Conservation (phyloP, 2,797 vertebrate genomes). For the Sarcophilus harrisii region DNA sequence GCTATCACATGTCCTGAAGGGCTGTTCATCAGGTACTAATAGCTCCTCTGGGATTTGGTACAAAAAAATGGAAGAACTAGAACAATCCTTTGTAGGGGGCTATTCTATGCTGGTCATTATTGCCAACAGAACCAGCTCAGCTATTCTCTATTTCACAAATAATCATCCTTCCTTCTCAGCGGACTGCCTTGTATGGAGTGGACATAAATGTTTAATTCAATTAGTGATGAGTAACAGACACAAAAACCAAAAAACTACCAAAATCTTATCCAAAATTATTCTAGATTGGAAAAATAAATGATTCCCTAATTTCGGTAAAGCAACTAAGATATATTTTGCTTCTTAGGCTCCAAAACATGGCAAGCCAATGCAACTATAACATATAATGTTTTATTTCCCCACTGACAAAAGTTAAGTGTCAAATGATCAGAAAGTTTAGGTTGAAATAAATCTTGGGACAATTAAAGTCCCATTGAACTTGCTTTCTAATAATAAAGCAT, state of each 20-base stretch:
- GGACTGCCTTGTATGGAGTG: not conserved
- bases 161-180: not conserved
- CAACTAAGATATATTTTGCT: not conserved
- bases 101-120: not conserved
- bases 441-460: conserved; percentile 8
- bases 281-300: not conserved
- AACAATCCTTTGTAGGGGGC: not conserved
- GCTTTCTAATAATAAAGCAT: not conserved
- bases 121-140: not conserved
- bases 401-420: conserved; percentile 20
- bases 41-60: not conserved
- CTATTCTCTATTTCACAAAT: conserved; percentile 16
- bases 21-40: not conserved
- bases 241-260: not conserved
- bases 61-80: not conserved
- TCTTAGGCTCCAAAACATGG: not conserved
- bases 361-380: not conserved
- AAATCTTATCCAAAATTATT: not conserved
- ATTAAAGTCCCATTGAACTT: conserved; percentile 11
- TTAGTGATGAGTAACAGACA: not conserved
- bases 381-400: conserved; percentile 4
- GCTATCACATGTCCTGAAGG: not conserved
- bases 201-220: not conserved
- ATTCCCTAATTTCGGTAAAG: not conserved
- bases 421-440: not conserved